Base-by-base conservation (phyloP, 2,113 vertebrate genomes). In the Heptranchias perlo region DNA sequence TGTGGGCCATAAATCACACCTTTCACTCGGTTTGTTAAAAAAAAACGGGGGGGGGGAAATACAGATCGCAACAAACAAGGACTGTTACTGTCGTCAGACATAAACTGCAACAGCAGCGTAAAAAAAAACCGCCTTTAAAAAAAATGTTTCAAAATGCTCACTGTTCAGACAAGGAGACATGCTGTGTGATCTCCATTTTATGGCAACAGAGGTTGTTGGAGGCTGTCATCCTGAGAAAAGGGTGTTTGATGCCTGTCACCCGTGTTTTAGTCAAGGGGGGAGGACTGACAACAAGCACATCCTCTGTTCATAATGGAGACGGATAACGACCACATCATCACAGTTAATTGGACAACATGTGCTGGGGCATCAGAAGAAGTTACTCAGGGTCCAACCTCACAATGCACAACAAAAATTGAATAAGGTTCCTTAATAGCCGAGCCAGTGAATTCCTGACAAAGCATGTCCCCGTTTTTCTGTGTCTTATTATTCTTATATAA, bases 1-100 rank as follows among this genome's bases (percentile, higher is more conserved):
- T 23, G n/a, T 94, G n/a, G 62, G 5, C 7, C 92, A 94, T 94
- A 65, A 94, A 94, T 94, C 92, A 94, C 61, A 94, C n/a, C 21
- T 65, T 65, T 94, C 92, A 94, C 61, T 93, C 16, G 10, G 61
- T 62, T 64, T 28, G 25, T 89, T 49, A 25, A 49, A 47, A 47
- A 84, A 82, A 86, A 49, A 86, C 39, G 44, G 73, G 35, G 78
- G 44, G 5, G 10, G 25, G 11, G 10, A 52, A 87, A 49, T 49
- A 87, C 47, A 84, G 0, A 28, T 54, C 86, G 35, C 49, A 58
- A 28, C 10, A 58, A 89, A 89, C 86, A 31, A 28, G 47, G 10
- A 52, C 21, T 25, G 8, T 52, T 87, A 23, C 10, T 3, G 23
- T 23, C 25, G 28, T 58, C 28, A 89, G 2, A 89, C 16, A 58